Conservation (phyloP, 37 sponge, comb jelly and placozoan species). For the Amphimedon queenslandica region DNA sequence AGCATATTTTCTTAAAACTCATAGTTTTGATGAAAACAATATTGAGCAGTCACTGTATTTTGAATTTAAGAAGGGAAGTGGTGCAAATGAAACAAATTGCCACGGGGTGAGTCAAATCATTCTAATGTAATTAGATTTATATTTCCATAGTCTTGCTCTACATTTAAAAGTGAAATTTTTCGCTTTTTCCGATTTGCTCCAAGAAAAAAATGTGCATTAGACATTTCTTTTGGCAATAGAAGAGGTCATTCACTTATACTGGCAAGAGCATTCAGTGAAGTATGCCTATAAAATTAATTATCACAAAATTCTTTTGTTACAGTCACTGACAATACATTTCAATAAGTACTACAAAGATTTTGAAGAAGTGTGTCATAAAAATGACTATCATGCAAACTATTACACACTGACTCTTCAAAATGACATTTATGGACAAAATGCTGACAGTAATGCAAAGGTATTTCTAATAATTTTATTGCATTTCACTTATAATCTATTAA, state of each 20-base stretch:
- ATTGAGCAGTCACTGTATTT: not conserved
- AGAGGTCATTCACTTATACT: conserved; percentile 19
- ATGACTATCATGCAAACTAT: too few relatives aligned
- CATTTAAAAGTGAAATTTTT: not conserved
- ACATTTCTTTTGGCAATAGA: conserved; percentile 32
- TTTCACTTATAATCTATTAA: too few relatives aligned
- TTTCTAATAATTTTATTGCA: too few relatives aligned
- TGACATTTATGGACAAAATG: too few relatives aligned
- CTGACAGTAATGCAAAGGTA: too few relatives aligned
- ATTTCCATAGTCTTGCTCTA: not conserved
- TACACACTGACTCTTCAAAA: too few relatives aligned
- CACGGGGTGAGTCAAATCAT: not conserved
- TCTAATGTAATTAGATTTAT: too few relatives aligned
- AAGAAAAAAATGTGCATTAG: conserved; percentile 8
- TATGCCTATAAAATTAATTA: not conserved
- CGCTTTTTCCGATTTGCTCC: conserved; percentile 9
- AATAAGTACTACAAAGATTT: too few relatives aligned
- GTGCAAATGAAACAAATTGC: not conserved
- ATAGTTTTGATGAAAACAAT: not conserved
- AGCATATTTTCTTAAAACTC: too few relatives aligned
- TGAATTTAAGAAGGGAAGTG: not conserved
- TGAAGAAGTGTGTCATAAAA: too few relatives aligned
- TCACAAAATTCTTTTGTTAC: not conserved
- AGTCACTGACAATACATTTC: not conserved
- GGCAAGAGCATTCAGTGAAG: conserved; percentile 31